These are phyloP conservation scores for Brachionus koreanus DNA, from an alignment of 1,140 invertebrate genomes.

Conservation along the genomic window DNA sequence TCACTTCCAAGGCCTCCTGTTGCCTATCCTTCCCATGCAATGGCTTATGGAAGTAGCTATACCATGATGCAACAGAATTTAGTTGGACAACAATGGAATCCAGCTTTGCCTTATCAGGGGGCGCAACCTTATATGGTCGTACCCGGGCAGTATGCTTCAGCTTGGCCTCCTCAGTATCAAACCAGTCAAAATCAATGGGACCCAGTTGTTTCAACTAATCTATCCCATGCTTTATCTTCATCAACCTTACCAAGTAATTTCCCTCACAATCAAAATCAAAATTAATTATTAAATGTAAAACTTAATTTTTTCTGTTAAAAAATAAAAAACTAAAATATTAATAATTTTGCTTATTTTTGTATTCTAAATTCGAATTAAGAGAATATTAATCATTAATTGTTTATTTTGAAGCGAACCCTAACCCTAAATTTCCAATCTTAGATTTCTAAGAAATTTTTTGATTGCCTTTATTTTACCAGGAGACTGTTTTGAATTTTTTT, in stretches of 20 bases:
- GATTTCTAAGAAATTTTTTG: too few relatives aligned
- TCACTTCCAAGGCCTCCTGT: neutral
- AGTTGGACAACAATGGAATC: neutral
- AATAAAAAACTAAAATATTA: neutral
- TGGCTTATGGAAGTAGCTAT: neutral
- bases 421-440: too few relatives aligned
- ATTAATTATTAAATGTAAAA: neutral
- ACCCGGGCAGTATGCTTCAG: neutral
- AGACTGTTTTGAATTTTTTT: too few relatives aligned
- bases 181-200: constrained; percentile 20
- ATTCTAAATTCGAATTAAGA: too few relatives aligned
- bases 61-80: neutral
- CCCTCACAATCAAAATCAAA: constrained; percentile 10
- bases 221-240: neutral
- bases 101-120: neutral
- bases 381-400: too few relatives aligned
- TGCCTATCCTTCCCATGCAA: neutral
- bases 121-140: neutral
- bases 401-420: too few relatives aligned
- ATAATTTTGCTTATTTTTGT: too few relatives aligned
- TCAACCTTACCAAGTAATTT: neutral
- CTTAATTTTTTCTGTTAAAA: neutral
- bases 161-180: constrained; percentile 14
- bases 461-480: too few relatives aligned
- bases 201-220: constrained; percentile 18